Evolutionary conservation across 2,113 vertebrate species (phyloP).

Genomic region (Nematolebias whitei): DNA sequence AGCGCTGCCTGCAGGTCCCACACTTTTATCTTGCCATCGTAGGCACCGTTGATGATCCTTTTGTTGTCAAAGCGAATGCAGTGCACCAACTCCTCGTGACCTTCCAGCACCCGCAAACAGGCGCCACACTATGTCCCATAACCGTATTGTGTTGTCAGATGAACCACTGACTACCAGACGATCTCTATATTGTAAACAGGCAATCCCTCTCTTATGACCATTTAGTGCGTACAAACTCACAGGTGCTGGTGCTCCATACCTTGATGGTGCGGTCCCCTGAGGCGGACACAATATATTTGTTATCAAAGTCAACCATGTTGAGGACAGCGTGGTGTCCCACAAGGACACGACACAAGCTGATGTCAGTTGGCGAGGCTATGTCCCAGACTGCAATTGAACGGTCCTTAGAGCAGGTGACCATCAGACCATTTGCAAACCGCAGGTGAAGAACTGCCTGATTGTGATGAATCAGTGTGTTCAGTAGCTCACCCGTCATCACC

Average conservation of each 20-base stretch:
- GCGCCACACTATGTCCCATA: constrained; percentile 99
- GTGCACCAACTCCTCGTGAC: constrained; percentile 96
- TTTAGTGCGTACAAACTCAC: constrained; percentile 98
- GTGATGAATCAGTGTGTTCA: constrained; percentile 97
- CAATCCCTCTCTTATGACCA: constrained; percentile 97
- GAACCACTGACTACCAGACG: constrained; percentile 96
- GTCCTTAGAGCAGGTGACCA: constrained; percentile 99
- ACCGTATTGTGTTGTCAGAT: constrained; percentile 98
- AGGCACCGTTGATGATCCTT: constrained; percentile 97
- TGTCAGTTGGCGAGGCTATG: constrained; percentile 97
- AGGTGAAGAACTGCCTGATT: constrained; percentile 96
- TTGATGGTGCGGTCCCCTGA: constrained; percentile 98
- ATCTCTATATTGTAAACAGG: constrained; percentile 97
- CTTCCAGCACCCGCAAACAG: constrained; percentile 95
- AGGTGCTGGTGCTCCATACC: constrained; percentile 98
- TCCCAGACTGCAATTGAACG: constrained; percentile 98
- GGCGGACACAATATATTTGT: constrained; percentile 98
- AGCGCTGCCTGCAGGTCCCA: constrained; percentile 98
- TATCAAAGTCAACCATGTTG: constrained; percentile 97
- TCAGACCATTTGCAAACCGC: constrained; percentile 94
- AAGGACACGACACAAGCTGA: constrained; percentile 93
- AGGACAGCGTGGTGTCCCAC: constrained; percentile 96
- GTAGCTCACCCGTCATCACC: constrained; percentile 93
- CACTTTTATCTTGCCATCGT: constrained; percentile 98
- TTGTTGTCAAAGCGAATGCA: constrained; percentile 99